Base-by-base conservation (phyloP, 2,113 vertebrate genomes). In the Malurus cyaneus region DNA sequence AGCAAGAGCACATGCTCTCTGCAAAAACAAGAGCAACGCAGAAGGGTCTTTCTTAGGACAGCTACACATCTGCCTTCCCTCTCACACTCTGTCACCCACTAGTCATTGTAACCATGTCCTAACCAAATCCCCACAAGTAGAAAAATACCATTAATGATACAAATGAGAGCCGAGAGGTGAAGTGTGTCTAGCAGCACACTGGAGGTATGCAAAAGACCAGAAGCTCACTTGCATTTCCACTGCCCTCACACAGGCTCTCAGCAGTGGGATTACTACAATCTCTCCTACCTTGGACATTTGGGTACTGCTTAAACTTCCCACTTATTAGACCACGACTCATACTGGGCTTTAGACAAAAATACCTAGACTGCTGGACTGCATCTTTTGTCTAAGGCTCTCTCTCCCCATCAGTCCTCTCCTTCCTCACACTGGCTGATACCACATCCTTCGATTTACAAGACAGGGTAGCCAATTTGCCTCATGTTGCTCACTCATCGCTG, bases 21-120 rank as follows among this genome's bases (percentile, higher is more conserved):
- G 49, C 21, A 31, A 67, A 67, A 62, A 18, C 8, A 41, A 81
- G 25, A 0, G 2, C 61, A 69, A 41, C 0, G 0, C 32, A 69
- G 39, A 69, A 21, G 1, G 11, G 7, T 5, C 0, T 29, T 39
- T 5, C 0, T 29, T 39, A 46, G 56, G 34, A 28, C 31, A 29
- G 72, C 60, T 73, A 25, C 3, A 2, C 8, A 25, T 5, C 21
- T 3, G 2, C 36, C 57, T 52, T 50, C 18, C 54, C 18, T 61
- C n/a, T 57, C 9, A 1, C 19, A 39, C 31, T 8, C 28, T 31
- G 28, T n/a, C 46, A 78, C 66, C 29, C 44, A 17, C 21, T 8
- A 47, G 7, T n/a, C 61, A 29, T 4, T n/a, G 49, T n/a, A 41
- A 79, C 36, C 16, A 5, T 6, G 17, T 60, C 21, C 56, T 56